These are phyloP conservation scores for Taeniopygia guttata DNA, from an alignment of 2,797 vertebrate genomes.

Conservation along the genomic window DNA sequence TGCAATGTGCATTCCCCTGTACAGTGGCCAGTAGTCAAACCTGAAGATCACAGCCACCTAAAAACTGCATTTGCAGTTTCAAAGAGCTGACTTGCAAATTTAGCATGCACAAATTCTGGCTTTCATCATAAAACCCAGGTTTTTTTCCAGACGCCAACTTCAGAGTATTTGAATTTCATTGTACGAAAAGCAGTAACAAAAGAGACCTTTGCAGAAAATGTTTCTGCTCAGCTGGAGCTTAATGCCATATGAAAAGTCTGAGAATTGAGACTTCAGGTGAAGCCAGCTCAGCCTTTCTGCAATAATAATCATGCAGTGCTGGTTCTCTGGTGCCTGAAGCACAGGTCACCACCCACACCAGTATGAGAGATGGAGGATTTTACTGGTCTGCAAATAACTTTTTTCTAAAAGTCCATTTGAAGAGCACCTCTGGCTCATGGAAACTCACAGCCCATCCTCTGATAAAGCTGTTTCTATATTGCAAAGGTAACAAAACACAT, in stretches of 20 bases:
- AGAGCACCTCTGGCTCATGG: neutral
- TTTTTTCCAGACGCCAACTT: neutral
- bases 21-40: neutral
- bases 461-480: neutral
- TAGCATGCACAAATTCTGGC: neutral
- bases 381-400: neutral
- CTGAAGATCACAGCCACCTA: neutral
- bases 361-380: neutral
- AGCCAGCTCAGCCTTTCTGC: neutral
- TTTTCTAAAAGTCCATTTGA: neutral
- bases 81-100: neutral
- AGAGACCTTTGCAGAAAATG: neutral
- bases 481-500: neutral
- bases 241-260: neutral
- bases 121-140: neutral
- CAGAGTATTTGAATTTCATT: neutral
- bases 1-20: neutral
- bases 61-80: neutral
- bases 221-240: neutral
- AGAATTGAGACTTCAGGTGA: neutral
- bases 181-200: neutral
- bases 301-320: neutral
- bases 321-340: neutral
- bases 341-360: neutral
- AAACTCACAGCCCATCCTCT: neutral